These are phyloP conservation scores for Erebia aethiops DNA, from an alignment of 2,888 invertebrate species.

Conservation along the genomic window DNA sequence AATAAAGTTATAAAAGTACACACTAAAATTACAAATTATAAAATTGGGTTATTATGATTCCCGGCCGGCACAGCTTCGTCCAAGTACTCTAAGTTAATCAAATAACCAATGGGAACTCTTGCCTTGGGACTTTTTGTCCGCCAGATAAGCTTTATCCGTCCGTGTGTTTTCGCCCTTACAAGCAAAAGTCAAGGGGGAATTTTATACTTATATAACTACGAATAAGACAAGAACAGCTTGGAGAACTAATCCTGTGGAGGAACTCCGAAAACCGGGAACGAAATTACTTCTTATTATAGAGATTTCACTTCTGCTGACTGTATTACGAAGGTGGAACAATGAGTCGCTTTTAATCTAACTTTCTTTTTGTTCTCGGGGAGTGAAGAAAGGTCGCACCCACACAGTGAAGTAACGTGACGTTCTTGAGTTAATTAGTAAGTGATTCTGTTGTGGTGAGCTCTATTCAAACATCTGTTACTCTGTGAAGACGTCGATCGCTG, in stretches of 20 bases:
- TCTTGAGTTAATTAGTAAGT: constrained; percentile 72
- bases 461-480: constrained; percentile 47
- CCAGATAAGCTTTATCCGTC: no score
- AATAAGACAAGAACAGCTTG: constrained; percentile 22
- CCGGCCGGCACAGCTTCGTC: no score
- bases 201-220: neutral
- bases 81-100: no score
- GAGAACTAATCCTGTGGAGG: constrained; percentile 11
- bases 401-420: constrained; percentile 63
- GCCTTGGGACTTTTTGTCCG: no score
- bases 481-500: constrained; percentile 40
- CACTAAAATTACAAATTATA: no score
- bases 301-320: constrained; percentile 54
- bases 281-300: constrained; percentile 44
- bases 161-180: neutral
- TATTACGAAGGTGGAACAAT: constrained; percentile 67
- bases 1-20: no score
- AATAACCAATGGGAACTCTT: no score
- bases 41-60: no score
- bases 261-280: constrained; percentile 30
- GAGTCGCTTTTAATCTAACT: constrained; percentile 73
- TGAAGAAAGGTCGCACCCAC: constrained; percentile 67
- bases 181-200: neutral
- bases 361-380: constrained; percentile 68
- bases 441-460: constrained; percentile 65